These are phyloP conservation scores for Azorinus chamasolen DNA, from an alignment of 2,888 invertebrate species.

Conservation along the genomic window DNA sequence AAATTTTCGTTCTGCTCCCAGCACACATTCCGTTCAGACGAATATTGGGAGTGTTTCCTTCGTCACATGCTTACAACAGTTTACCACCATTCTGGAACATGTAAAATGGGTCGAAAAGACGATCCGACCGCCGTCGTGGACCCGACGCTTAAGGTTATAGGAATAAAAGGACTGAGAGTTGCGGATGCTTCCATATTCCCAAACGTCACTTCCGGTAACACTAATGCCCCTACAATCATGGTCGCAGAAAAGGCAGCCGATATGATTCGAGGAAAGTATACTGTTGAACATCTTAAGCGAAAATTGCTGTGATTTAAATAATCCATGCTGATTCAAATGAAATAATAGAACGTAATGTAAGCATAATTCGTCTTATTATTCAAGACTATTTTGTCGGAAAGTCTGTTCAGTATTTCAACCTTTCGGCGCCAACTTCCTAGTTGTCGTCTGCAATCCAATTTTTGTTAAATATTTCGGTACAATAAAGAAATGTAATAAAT, in stretches of 20 bases:
- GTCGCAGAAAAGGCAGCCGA: conserved; percentile 33
- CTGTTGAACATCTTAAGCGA: not conserved
- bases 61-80: conserved; percentile 36
- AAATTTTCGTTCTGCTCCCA: conserved; percentile 45
- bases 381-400: too few relatives aligned
- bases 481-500: too few relatives aligned
- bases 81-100: conserved; percentile 92
- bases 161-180: conserved; percentile 42
- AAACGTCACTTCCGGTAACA: conserved; percentile 50
- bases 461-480: too few relatives aligned
- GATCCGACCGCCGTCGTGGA: conserved; percentile 90
- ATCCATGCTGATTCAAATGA: too few relatives aligned
- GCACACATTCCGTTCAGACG: conserved; percentile 47
- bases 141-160: conserved; percentile 84
- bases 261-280: too few relatives aligned
- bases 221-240: conserved; percentile 53
- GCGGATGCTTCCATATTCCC: conserved; percentile 58
- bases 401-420: too few relatives aligned
- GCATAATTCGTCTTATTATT: too few relatives aligned
- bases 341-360: too few relatives aligned
- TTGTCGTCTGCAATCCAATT: too few relatives aligned
- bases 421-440: too few relatives aligned
- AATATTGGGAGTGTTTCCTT: conserved; percentile 62
- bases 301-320: too few relatives aligned
- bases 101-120: conserved; percentile 89